Percentiles rank a stretch among this genome's conserved stretches.
These are phyloP conservation scores for Pollimyrus isidori DNA, from an alignment of 2,113 vertebrate genomes.

Conservation along the genomic window DNA sequence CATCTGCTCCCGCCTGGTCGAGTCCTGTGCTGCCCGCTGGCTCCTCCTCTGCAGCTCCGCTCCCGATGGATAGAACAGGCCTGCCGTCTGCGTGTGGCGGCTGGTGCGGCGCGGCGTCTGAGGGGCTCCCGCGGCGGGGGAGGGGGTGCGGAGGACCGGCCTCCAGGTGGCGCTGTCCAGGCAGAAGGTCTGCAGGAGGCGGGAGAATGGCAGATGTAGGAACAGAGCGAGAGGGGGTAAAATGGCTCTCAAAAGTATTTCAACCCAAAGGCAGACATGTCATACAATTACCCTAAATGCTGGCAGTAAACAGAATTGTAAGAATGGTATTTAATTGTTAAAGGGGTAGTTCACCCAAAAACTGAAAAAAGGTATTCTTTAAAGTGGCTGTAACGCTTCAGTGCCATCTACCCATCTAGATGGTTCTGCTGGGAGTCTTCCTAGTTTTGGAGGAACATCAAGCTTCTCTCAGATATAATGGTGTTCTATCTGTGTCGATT, in stretches of 20 bases:
- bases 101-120: conserved; percentile 44
- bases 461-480: no score
- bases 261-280: background rate
- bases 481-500: no score
- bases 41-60: conserved; percentile 63
- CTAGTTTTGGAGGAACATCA: no score
- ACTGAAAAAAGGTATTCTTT: no score
- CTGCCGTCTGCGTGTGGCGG: conserved; percentile 72
- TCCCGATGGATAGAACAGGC: conserved; percentile 82
- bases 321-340: background rate
- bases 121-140: conserved; percentile 17
- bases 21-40: conserved; percentile 53
- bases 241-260: background rate
- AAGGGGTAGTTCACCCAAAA: no score
- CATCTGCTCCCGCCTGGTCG: conserved; percentile 57
- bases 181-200: conserved; percentile 17
- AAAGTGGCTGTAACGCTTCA: no score
- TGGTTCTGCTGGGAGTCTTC: no score
- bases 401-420: no score
- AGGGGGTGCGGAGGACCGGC: conserved; percentile 31
- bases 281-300: conserved; percentile 11
- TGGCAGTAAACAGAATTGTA: background rate
- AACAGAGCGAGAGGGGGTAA: background rate
- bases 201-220: background rate
- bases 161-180: conserved; percentile 50